These are phyloP conservation scores for Gryllus longicercus DNA, from an alignment of 2,888 invertebrate genomes.

Conservation along the genomic window DNA sequence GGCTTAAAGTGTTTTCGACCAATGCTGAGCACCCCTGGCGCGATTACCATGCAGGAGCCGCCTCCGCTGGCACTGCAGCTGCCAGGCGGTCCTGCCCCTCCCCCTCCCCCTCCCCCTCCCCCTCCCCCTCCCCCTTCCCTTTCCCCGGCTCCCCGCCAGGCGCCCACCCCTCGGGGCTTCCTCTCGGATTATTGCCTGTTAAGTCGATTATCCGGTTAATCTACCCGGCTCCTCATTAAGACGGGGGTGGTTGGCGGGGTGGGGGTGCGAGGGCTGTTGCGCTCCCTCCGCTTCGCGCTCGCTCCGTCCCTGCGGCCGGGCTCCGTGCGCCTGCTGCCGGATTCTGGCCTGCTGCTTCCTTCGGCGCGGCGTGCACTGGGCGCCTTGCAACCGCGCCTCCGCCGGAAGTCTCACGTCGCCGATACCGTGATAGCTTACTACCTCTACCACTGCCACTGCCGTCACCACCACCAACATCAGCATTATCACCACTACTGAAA, in stretches of 20 bases:
- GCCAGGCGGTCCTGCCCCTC: background rate
- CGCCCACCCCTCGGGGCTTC: constrained; percentile 21
- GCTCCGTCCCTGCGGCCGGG: background rate
- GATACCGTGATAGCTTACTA: no score
- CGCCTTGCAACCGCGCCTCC: background rate
- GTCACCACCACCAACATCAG: no score
- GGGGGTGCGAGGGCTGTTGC: background rate
- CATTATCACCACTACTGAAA: no score
- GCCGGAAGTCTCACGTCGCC: no score
- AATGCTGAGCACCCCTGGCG: no score
- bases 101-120: constrained; percentile 19
- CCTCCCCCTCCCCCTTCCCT: constrained; percentile 20
- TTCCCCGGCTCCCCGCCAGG: background rate
- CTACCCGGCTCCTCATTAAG: constrained; percentile 33
- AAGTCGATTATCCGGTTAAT: constrained; percentile 36
- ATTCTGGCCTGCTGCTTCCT: background rate
- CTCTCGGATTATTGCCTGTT: constrained; percentile 34
- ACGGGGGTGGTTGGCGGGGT: background rate
- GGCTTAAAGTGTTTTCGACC: no score
- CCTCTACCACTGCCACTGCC: no score
- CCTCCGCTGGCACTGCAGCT: no score
- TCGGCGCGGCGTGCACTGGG: background rate
- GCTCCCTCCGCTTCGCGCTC: background rate
- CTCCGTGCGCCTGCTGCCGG: background rate
- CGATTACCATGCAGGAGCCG: no score